These are phyloP conservation scores for Penaeus monodon DNA, from an alignment of 2,888 invertebrate species.

Conservation along the genomic window DNA sequence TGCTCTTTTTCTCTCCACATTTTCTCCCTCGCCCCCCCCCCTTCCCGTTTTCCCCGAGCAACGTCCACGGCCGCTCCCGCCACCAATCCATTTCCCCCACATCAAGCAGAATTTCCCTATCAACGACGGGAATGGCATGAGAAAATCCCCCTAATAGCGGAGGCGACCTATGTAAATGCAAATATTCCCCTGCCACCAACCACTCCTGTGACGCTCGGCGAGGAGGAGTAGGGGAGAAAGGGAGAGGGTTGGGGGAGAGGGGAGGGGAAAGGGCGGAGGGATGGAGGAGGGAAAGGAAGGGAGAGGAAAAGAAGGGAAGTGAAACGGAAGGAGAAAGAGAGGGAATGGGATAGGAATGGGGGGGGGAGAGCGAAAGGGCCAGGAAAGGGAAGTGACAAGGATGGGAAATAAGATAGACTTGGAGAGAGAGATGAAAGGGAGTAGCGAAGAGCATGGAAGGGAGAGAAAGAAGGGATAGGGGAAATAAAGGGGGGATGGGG, in stretches of 20 bases:
- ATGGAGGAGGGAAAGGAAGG: neutral
- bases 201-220: neutral
- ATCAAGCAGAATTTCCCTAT: constrained; percentile 38
- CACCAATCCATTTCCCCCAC: constrained; percentile 23
- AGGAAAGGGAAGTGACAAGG: neutral
- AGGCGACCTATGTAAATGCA: constrained; percentile 36
- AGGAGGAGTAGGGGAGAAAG: neutral
- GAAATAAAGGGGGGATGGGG: neutral
- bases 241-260: neutral
- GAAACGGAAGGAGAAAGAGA: neutral
- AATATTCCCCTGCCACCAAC: constrained; percentile 6
- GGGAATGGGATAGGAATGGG: neutral
- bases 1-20: neutral
- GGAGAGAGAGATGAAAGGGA: neutral
- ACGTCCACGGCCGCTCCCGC: neutral
- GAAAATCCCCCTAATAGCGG: constrained; percentile 32
- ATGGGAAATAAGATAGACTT: neutral
- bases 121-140: constrained; percentile 6
- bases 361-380: neutral
- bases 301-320: neutral
- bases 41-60: neutral
- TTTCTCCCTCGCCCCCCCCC: neutral
- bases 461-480: neutral
- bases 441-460: too few species aligned
- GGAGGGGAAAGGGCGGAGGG: neutral